Base-by-base conservation (phyloP, 2,113 vertebrate genomes). In the Petrocephalus microphthalmus region DNA sequence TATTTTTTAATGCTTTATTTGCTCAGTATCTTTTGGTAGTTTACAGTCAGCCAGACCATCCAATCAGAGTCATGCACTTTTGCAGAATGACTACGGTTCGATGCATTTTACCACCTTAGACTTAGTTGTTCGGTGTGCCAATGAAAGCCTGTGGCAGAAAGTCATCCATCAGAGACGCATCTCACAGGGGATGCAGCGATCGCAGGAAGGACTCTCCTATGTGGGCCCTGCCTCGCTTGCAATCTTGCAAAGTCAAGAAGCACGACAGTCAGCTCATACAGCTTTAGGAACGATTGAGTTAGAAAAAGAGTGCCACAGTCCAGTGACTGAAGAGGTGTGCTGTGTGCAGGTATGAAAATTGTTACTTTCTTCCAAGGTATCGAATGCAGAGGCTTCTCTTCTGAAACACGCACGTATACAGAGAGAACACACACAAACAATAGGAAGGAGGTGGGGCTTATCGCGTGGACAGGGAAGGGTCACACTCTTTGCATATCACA, bases 71-170 rank as follows among this genome's bases (percentile, higher is more conserved):
- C 0, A 7, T 6, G 13, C 71, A 78, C 33, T 78, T 78, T 42
- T 78, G 19, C 71, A 33, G 71, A 42, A 78, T 42, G 33, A 78
- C 71, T 42, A 19, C 13, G 15, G 71, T 37, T 64, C n/a, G 7
- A 25, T 25, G 15, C 57, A 25, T n/a, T 64, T 64, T 15, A n/a
- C 7, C 0, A 22, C 71, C 33, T 42, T 42, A 7, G 53, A 54
- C 13, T 19, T 13, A 54, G 67, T 74, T n/a, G 29, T 17, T 45
- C 47, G n/a, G 56, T 45, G 56, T 64, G 54, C 42, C 13, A 5
- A 86, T 86, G 29, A 42, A 22, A 29, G 71, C 49, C 87, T 54
- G 25, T 87, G 87, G 29, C 87, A 45, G 81, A 87, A 56, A 54
- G 51, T 7, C 51, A 22, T 74, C 67, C 51, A n/a, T 81, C 47